Evolutionary conservation across 2,113 vertebrate species (phyloP), one percentile per base, ranked within the genome.

Genomic region (Bostrychus sinensis): DNA sequence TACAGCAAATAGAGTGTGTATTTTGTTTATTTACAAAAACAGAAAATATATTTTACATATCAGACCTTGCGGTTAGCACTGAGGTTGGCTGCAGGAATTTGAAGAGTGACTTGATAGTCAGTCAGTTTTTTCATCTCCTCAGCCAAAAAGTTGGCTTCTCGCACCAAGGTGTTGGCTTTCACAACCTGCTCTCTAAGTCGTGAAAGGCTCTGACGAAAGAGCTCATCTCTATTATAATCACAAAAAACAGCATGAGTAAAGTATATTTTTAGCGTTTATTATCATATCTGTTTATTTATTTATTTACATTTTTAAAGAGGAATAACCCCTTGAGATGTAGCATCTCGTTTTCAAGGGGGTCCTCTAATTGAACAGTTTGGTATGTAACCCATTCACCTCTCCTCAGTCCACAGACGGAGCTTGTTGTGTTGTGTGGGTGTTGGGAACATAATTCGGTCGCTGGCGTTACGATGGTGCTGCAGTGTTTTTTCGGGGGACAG

Each of bases 61-160:
- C 82, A 92, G 84, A 99, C 97, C 95, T 99, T 98, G 72, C 93
- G 95, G 78, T 99, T 99, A 75, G 97, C 96, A 62, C 96, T 99
- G 86, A 99, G 95, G 88, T 98, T 98, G 71, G 96, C 91, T 14
- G 96, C 95, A 17, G 96, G 96, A 72, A 99, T 99, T 90, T 99
- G 97, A 72, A 99, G 94, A 1, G 96, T 98, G 84, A 98, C 96
- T 89, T 98, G 95, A 85, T 98, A 99, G 89, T 99, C 96, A 0
- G 96, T 99, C 74, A 94, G 91, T 16, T 95, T 98, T 69, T 67
- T 92, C 95, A 99, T 97, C 87, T 99, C 96, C 90, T 98, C 96
- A 0, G 96, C 92, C 77, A 99, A 86, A 86, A 98, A 97, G 91
- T 97, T 98, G 45, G 97, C 94, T 84, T 99, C 97, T 90, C 96